Base-by-base conservation (phyloP, 2,888 invertebrate species). In the Mythimna pallens region DNA sequence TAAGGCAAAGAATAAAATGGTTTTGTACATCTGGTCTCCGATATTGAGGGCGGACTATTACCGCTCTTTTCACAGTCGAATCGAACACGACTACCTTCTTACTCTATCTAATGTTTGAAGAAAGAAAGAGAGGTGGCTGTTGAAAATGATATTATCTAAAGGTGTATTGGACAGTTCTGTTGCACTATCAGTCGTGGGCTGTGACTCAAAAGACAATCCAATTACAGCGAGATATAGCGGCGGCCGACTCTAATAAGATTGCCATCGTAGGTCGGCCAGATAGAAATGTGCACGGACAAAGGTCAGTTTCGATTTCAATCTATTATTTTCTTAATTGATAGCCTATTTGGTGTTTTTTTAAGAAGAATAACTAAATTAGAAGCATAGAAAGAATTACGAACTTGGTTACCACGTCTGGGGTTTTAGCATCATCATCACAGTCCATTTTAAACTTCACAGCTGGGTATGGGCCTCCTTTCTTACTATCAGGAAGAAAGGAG, bases 181-280 rank as follows among this genome's bases (percentile, higher is more conserved):
- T 80, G 81, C 81, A 78, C 81, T 86, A 83, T 85, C 80, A 74
- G 70, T 78, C 70, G 76, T 77, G 82, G 70, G 72, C 68, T 83
- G 78, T 78, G 85, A 78, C 79, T 81, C 79, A 76, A 86, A 87
- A 82, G 85, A 87, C 86, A 89, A 89, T 89, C 87, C 88, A 90
- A 89, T 90, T 89, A 89, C 80, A 80, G 82, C 78, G 76, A 85
- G 80, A 82, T 81, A 83, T 81, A 78, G 78, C 68, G 77, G 77
- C 75, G 74, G 80, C 64, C 47, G 47, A 76, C 78, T 89, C 76
- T 85, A 84, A 80, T 86, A 86, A 85, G 84, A 88, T 87, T 83
- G 77, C 78, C 69, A 83, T 78, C 76, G 81, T 76, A 76, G 80
- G 81, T 81, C 84, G 75, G 70, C 74, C 76, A 81, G 73, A 83